Evolutionary conservation across 2,113 vertebrate genomes (phyloP), one percentile per base, ranked within the genome.

Genomic region (Tor tambroides): DNA sequence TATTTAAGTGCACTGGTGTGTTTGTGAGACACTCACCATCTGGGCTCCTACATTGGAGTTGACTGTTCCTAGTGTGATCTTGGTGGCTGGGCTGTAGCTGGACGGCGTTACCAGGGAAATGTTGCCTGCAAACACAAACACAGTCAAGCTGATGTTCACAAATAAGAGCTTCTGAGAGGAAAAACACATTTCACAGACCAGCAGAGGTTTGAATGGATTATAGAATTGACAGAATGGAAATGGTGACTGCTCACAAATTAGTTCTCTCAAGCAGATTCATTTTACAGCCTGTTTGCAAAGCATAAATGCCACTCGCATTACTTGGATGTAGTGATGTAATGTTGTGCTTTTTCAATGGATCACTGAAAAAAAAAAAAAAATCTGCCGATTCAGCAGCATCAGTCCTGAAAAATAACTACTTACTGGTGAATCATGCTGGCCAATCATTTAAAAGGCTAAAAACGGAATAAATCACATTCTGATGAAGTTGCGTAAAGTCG

Each of bases 1-100:
- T 35, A 17, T 76, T 32, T 69, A 51, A 76, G 61, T 49, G 38
- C 59, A 17, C 35, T 14, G 32, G 28, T 38, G 59, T 65, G 59
- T 59, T 59, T 59, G 43, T 11, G 19, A 71, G 41, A n/a, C n/a
- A 85, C 91, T 92, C 35, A 92, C 90, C 91, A 91, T 89, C 38
- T 85, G 89, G n/a, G 91, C 46, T 38, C 91, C 89, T 21, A 92
- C 90, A 88, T 92, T 92, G 17, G 89, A 88, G 59, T 89, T 92
- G 32, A 92, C 88, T 26, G 91, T 84, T 88, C 89, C 90, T 65
- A 92, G 82, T 51, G 91, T 92, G 38, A 90, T 87, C 77, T 92
- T 92, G 85, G 86, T 82, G 61, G 86, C 80, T 17, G 91, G 85
- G 78, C 87, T 91, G 86, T 87, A 88, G 88, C 79, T 84, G 83